Base-by-base conservation (phyloP, 64 coral and sea anemone genomes). In the Acropora yongei region DNA sequence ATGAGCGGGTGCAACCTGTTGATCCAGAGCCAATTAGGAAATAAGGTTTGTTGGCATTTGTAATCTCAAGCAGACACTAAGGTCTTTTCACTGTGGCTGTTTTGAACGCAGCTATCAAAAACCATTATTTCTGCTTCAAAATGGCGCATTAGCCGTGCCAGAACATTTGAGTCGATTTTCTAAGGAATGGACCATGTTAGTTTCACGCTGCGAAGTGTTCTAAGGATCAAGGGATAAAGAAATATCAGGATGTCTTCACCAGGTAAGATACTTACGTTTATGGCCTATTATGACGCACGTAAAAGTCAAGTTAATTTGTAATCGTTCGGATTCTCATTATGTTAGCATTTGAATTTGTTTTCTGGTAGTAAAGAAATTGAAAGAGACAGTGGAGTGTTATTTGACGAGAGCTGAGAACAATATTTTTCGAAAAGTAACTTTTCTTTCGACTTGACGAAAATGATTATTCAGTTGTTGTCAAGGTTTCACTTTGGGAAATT, bases 1-100 rank as follows among this genome's bases (percentile, higher is more conserved):
- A 43, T 16, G n/a, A 49, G 44, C 82, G 42, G 82, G 82, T 85
- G 45, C 18, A 11, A 85, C 82, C 82, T 85, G 82, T 85, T 85
- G 82, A 85, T 85, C 82, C 20, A 17, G 68, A 85, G 17, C 82
- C 82, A 85, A 85, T 85, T 85, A 85, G 82, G 82, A 85, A 85
- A 71, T 46, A 30, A 1, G 7, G 65, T 44, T 85, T 43, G 82
- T 71, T 85, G 82, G 82, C 82, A 85, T 69, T 85, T 85, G 82
- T 72, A 72, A 71, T 39, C 68, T 71, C 39, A 71, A 85, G 49
- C 82, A 44, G 47, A 17, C 63, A 43, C 60, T 12, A 20, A 85
- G 63, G 30, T 7, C 10, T n/a, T 3, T 8, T 45, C 61, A 65
- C 8, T 71, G 16, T 65, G 41, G 66, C 9, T 3, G 44, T 71